Evolutionary conservation across 2,888 invertebrate species (phyloP), one percentile per base, ranked within the genome.

Genomic region (Bombylius major): DNA sequence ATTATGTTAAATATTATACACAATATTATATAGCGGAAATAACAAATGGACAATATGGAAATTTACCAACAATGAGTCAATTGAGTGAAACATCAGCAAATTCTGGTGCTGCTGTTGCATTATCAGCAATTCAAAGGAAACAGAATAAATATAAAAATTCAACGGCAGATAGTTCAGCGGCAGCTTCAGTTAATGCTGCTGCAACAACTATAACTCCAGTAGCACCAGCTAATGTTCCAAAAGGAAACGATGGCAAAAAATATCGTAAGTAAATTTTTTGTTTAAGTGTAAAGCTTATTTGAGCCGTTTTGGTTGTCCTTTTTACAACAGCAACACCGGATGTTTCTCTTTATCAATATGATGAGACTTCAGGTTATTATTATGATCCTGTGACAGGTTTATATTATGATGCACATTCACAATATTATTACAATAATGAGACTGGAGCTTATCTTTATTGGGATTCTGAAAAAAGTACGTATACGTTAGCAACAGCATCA

Each of bases 371-470:
- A 5, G 97, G 98, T 0, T 98, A 94, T 70, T 97, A 97, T 69
- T 97, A 94, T 70, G 98, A 99, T 72, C 84, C 92, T 0, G 77
- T 80, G 3, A 96, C 98, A 1, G 91, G 92, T 0, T 79, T 98
- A 14, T 99, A 98, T 73, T 99, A 97, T 71, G 99, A 99, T 77
- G 86, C 94, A 0, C 90, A 84, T 64, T 91, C 96, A 4, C 93
- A 89, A 68, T 99, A 99, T 74, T 99, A 96, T 73, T 99, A 89
- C 76, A 97, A 98, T 72, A 86, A 89, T 64, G 86, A 88, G 63
- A 87, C 86, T 0, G 88, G 87, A 63, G 87, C 92, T 68, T 99
- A 95, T 73, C 81, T 97, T 68, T 98, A 96, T 69, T 99, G 96
- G 95, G 95, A 97, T 75, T 81, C 83, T 1, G 79, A 83, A 0